Evolutionary conservation across 2,888 invertebrate species (phyloP), one percentile per base, ranked within the genome.

Genomic region (Melikaiella ostensackeni): DNA sequence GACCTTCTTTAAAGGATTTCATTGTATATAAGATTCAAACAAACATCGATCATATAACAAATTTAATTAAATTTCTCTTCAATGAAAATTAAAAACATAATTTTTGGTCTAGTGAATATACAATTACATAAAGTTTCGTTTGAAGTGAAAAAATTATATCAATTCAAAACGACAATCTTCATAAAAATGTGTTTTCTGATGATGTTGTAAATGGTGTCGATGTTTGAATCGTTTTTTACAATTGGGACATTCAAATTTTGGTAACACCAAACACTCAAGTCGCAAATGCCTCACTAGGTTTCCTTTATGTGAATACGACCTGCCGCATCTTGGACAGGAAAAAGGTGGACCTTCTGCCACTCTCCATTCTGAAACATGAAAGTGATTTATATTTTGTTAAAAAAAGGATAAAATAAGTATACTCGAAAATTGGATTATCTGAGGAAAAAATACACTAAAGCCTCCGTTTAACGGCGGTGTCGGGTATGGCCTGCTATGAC

Each of bases 161-260:
- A 57, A 11, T 57, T 21, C 21, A 11, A 57, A 24, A 6, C 21
- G 13, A 11, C 11, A 24, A 13, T 57, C 24, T 57, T 9, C 13
- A 57, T 11, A 57, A 13, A 57, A 21, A 57, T 57, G 57, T 13
- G 8, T 24, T 57, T 13, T 24, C 21, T 57, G 24, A 57, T 57
- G 57, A 24, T 57, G 21, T 24, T 57, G 57, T 35, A 92, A 84
- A 75, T 92, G 92, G 76, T 92, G 92, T 7, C 90, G 89, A 82
- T 92, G 92, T 80, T 91, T 92, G 83, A 92, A 92, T 50, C 89
- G 87, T 78, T 88, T 89, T 30, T 85, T 85, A 81, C 92, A 92
- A 79, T 85, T 87, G 46, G 84, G 85, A 42, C 91, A 91, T 16
- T 85, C 81, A 80, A 88, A 90, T 13, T 87, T 87, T 24, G 90